Conservation (phyloP, 2,888 invertebrate species). For the Patella ulyssiponensis region DNA sequence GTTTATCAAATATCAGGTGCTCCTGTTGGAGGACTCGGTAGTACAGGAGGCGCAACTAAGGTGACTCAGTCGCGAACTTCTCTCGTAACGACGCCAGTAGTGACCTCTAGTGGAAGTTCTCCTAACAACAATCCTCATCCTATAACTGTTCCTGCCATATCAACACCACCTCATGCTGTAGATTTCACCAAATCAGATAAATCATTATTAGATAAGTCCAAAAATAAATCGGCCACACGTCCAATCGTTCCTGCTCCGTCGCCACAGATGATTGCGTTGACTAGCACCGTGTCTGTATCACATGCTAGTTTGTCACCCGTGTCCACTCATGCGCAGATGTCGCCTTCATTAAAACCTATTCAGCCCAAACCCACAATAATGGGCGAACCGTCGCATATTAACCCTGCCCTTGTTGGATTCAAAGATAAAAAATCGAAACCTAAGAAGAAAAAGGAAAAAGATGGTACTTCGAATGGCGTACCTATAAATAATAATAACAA, state of each 20-base stretch:
- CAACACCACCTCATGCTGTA: constrained; percentile 22
- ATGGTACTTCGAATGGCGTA: constrained; percentile 13
- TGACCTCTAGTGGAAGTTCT: constrained; percentile 30
- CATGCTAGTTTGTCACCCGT: constrained; percentile 55
- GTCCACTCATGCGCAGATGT: constrained; percentile 55
- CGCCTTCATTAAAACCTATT: constrained; percentile 68
- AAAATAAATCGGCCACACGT: constrained; percentile 43
- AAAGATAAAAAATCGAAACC: constrained; percentile 69
- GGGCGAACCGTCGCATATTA: constrained; percentile 65
- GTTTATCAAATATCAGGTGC: constrained; percentile 44
- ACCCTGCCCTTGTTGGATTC: constrained; percentile 64
- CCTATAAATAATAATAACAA: constrained; percentile 15
- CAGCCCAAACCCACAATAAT: constrained; percentile 72
- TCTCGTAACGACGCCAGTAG: constrained; percentile 36
- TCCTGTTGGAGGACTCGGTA: constrained; percentile 46
- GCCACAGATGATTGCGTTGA: constrained; percentile 55
- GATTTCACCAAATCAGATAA: constrained; percentile 48
- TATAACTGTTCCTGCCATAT: constrained; percentile 43
- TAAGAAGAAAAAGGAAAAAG: constrained; percentile 64
- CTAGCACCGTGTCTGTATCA: constrained; percentile 51
- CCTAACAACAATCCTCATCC: constrained; percentile 36
- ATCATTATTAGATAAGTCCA: constrained; percentile 48
- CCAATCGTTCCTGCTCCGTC: constrained; percentile 68
- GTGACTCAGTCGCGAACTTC: constrained; percentile 28
- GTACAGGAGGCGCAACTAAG: constrained; percentile 36